These are phyloP conservation scores for Zygaena filipendulae DNA, from an alignment of 2,888 invertebrate species.

Conservation along the genomic window DNA sequence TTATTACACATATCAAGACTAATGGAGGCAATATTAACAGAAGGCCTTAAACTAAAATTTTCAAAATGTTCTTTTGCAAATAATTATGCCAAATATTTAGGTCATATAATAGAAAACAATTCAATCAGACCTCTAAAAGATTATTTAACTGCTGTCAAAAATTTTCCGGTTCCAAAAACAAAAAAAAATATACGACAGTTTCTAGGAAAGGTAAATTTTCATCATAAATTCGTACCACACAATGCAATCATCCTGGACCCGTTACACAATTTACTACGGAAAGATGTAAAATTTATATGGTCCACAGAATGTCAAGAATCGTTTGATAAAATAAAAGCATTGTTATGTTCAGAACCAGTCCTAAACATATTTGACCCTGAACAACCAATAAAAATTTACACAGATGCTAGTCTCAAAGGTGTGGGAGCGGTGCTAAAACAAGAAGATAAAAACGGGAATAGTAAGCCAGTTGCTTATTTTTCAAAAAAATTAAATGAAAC, in stretches of 20 bases:
- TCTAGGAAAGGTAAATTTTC: slow-evolving; percentile 4
- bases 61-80: slow-evolving; percentile 4
- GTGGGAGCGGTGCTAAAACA: too few species aligned
- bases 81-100: slow-evolving; percentile 4
- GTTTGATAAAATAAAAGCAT: slow-evolving; percentile 14
- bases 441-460: too few species aligned
- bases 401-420: too few species aligned
- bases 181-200: neutral
- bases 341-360: slow-evolving; percentile 15
- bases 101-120: slow-evolving; percentile 5
- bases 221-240: slow-evolving; percentile 7
- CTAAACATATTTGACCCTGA: slow-evolving; percentile 2
- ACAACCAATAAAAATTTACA: too few species aligned
- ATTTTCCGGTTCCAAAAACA: slow-evolving; percentile 1
- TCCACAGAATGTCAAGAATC: slow-evolving; percentile 11
- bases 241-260: slow-evolving; percentile 6
- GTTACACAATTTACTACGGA: too few species aligned
- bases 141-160: slow-evolving; percentile 3
- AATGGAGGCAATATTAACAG: slow-evolving; percentile 1
- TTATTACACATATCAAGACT: neutral
- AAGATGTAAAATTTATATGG: slow-evolving; percentile 11
- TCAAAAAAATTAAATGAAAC: too few species aligned
- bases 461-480: too few species aligned
- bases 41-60: slow-evolving; percentile 2
- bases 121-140: slow-evolving; percentile 3